Evolutionary conservation across 37 sponge, comb jelly and placozoan genomes (phyloP).

Genomic region (Ianthella basta): DNA sequence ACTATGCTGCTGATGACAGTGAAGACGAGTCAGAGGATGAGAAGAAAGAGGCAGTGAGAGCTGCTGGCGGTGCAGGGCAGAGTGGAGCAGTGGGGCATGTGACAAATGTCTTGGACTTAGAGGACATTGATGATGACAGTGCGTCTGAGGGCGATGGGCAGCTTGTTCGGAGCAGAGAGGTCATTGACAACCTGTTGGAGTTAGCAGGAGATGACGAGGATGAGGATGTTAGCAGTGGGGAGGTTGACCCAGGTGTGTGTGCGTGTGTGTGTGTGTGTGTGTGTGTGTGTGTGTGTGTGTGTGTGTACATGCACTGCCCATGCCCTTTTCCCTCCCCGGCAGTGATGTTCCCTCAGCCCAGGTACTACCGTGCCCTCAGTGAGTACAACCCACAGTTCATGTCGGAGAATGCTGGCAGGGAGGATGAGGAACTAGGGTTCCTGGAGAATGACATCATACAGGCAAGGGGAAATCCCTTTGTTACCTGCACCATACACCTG

Average conservation of each 20-base stretch:
- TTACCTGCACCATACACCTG: too few relatives aligned
- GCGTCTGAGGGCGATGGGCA: neutral
- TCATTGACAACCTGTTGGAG: neutral
- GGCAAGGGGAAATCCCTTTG: neutral
- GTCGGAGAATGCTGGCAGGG: slow-evolving; percentile 20
- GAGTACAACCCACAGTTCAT: slow-evolving; percentile 33
- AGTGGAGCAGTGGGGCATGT: too few relatives aligned
- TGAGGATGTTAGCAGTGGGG: neutral
- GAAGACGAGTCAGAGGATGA: neutral
- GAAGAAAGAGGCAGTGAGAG: too few relatives aligned
- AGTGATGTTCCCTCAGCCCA: slow-evolving; percentile 9
- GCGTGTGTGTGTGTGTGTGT: neutral
- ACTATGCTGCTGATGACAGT: neutral
- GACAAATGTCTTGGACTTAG: neutral
- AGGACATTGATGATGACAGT: neutral
- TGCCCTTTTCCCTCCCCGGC: neutral
- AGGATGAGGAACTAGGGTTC: slow-evolving; percentile 27
- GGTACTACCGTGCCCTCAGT: slow-evolving; percentile 9
- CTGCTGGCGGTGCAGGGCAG: too few relatives aligned
- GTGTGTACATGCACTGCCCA: neutral
- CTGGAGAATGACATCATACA: slow-evolving; percentile 4
- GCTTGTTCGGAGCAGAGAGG: neutral
- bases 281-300: too few relatives aligned
- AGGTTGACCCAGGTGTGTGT: neutral
- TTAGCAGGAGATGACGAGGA: neutral